Evolutionary conservation across 2,797 vertebrate genomes (phyloP).

Genomic region (Coranthus polyacanthus): DNA sequence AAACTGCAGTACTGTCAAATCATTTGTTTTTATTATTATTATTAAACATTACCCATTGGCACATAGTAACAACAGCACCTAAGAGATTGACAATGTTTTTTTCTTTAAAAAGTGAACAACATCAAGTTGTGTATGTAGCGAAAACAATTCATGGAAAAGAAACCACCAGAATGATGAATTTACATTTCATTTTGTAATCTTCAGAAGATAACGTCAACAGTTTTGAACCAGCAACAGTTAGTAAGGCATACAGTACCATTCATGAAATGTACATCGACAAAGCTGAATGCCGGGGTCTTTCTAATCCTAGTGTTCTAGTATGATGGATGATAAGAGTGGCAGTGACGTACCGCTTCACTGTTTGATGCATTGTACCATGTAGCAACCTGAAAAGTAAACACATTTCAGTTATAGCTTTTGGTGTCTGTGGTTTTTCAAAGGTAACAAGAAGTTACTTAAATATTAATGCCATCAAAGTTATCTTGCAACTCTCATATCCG

Average conservation of each 20-base stretch:
- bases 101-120: neutral
- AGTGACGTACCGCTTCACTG: neutral
- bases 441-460: neutral
- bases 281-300: too few relatives aligned
- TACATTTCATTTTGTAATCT: slow-evolving; percentile 34
- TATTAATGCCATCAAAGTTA: too few relatives aligned
- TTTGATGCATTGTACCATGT: neutral
- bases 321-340: slow-evolving; percentile 1
- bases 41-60: slow-evolving; percentile 51
- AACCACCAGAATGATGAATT: slow-evolving; percentile 17
- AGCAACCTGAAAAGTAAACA: slow-evolving; percentile 1
- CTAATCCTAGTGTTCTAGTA: too few relatives aligned
- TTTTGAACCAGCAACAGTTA: slow-evolving; percentile 13
- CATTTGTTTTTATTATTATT: slow-evolving; percentile 42
- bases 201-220: slow-evolving; percentile 10
- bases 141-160: slow-evolving; percentile 29
- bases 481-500: too few relatives aligned
- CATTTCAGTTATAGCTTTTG: neutral
- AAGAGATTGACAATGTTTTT: slow-evolving; percentile 14
- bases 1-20: slow-evolving; percentile 14
- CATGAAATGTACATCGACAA: slow-evolving; percentile 28
- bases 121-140: neutral
- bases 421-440: too few relatives aligned
- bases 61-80: slow-evolving; percentile 48
- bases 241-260: slow-evolving; percentile 32